phyloP scores from a whole-genome alignment of 1,140 invertebrate species.

The Condylostylus longicornis region DNA sequence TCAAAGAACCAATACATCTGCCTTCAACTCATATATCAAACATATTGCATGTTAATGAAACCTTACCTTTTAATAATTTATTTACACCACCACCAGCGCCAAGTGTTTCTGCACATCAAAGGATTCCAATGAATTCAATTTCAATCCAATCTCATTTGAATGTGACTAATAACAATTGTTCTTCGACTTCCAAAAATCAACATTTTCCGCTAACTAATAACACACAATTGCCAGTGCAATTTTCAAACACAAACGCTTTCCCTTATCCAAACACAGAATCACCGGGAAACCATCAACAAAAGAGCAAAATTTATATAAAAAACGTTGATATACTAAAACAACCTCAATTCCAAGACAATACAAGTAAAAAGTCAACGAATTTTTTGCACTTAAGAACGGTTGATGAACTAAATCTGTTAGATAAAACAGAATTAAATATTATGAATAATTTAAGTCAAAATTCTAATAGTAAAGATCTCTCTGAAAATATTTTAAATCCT shows the following conservation, averaged over 20 bases:
- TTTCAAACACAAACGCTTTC: background rate
- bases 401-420: conserved; percentile 30
- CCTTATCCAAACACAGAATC: background rate
- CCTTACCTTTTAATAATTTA: conserved; percentile 3
- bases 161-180: no score
- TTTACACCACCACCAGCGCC: conserved; percentile 5
- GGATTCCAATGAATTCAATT: no score
- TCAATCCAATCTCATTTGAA: no score
- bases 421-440: conserved; percentile 27
- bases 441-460: no score
- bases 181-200: no score
- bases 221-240: no score
- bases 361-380: conserved; percentile 14
- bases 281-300: background rate
- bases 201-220: no score
- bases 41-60: conserved; percentile 1
- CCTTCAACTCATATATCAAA: background rate
- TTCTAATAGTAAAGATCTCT: no score
- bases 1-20: conserved; percentile 17
- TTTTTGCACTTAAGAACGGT: conserved; percentile 25
- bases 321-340: conserved; percentile 27
- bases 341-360: conserved; percentile 11
- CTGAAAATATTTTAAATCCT: no score
- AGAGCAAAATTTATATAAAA: conserved; percentile 29
- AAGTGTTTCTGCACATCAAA: no score